A percentile compares a stretch with the other conserved stretches of the same genome.
These are phyloP conservation scores for Semotilus atromaculatus DNA, from an alignment of 2,797 vertebrate species.

Conservation along the genomic window DNA sequence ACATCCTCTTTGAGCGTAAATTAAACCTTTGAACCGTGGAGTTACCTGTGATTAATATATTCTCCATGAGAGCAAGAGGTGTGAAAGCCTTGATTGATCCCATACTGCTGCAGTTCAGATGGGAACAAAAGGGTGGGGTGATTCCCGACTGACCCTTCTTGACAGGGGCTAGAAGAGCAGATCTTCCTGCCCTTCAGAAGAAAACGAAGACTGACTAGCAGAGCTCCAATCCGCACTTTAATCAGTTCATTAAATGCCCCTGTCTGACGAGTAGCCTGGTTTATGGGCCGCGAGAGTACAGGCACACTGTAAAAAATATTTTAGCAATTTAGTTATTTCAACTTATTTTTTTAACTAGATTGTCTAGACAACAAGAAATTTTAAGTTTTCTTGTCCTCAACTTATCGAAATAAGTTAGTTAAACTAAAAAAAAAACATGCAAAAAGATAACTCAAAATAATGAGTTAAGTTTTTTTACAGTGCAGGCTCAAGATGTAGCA, in stretches of 20 bases:
- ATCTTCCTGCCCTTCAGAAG: conserved; percentile 22
- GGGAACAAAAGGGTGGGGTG: conserved; percentile 49
- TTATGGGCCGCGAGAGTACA: conserved; percentile 31
- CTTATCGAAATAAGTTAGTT: no score
- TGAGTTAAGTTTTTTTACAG: no score
- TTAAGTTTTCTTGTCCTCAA: no score
- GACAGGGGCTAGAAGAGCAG: conserved; percentile 37
- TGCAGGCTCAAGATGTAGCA: conserved; percentile 36
- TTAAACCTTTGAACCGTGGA: conserved; percentile 75
- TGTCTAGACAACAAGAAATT: no score
- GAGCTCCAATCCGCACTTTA: conserved; percentile 26
- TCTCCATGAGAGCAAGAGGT: conserved; percentile 44
- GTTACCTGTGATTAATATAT: conserved; percentile 76
- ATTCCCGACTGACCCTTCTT: conserved; percentile 51
- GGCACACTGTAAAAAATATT: no score
- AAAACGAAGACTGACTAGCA: conserved; percentile 19
- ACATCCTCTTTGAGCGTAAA: conserved; percentile 69
- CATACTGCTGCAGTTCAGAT: conserved; percentile 45
- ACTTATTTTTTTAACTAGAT: no score
- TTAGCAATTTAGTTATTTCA: no score
- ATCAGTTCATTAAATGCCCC: conserved; percentile 47
- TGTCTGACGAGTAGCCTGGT: conserved; percentile 32
- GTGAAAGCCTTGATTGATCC: conserved; percentile 57
- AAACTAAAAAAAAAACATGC: no score
- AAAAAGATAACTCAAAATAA: no score